phyloP scores from a whole-genome alignment of 2,797 vertebrate genomes.

The Myoxocephalus aenaeus region DNA sequence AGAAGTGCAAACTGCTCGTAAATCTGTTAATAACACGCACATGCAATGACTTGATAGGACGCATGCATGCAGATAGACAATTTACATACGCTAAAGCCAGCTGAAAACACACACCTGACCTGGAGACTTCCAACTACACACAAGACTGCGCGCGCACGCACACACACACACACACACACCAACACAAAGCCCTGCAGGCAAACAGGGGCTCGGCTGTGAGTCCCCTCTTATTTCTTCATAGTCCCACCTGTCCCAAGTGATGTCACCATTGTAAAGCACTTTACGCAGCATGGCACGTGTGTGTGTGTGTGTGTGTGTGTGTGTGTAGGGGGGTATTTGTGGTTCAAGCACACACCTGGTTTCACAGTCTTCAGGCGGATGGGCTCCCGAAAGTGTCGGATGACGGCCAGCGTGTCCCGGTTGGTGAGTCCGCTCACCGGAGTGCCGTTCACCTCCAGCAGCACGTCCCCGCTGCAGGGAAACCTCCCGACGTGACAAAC shows the following conservation, averaged over 20 bases:
- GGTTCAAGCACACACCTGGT: constrained; percentile 85
- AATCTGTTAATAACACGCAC: neutral
- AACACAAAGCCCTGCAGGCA: too few relatives aligned
- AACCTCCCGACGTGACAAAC: constrained; percentile 86
- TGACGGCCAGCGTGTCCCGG: constrained; percentile 94
- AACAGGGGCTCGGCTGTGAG: constrained; percentile 23
- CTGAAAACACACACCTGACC: constrained; percentile 6
- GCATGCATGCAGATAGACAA: neutral
- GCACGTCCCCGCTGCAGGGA: constrained; percentile 90
- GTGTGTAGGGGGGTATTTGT: neutral
- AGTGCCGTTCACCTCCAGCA: constrained; percentile 97
- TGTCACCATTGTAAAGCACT: neutral
- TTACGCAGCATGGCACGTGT: neutral
- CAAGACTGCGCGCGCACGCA: neutral
- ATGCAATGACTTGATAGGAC: neutral
- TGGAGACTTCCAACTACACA: neutral
- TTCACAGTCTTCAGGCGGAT: constrained; percentile 94
- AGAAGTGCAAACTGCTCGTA: neutral
- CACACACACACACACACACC: neutral
- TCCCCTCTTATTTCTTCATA: constrained; percentile 7
- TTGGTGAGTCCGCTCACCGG: constrained; percentile 96
- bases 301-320: neutral
- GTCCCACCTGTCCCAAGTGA: constrained; percentile 20
- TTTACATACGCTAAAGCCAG: neutral
- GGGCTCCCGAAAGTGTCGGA: constrained; percentile 95